Percentiles rank a stretch among this genome's conserved stretches.
phyloP scores from a whole-genome alignment of 2,888 invertebrate species.

The Xylota segnis region DNA sequence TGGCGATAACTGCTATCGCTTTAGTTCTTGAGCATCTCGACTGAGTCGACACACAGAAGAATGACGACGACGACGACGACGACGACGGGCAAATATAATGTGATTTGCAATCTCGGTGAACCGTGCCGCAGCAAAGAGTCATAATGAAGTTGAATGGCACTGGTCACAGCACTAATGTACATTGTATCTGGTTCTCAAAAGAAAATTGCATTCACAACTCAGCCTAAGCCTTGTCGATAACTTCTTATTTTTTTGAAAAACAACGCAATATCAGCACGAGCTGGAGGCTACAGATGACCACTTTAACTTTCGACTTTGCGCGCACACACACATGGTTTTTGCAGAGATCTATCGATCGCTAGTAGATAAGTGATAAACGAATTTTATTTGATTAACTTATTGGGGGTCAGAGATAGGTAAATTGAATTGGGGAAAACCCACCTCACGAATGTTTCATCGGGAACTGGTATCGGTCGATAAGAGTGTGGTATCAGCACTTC shows the following conservation, averaged over 20 bases:
- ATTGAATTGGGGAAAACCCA: constrained; percentile 26
- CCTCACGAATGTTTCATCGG: constrained; percentile 4
- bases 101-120: constrained; percentile 68
- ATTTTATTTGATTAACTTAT: constrained; percentile 43
- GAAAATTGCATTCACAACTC: constrained; percentile 62
- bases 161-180: constrained; percentile 16
- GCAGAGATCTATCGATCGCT: constrained; percentile 2
- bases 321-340: constrained; percentile 5
- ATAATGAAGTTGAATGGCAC: constrained; percentile 66
- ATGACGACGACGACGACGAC: constrained; percentile 24
- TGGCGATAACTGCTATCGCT: constrained; percentile 64
- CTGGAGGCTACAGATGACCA: not conserved
- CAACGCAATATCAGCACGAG: constrained; percentile 2
- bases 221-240: constrained; percentile 13
- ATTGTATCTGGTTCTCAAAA: constrained; percentile 71
- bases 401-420: constrained; percentile 3
- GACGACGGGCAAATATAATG: constrained; percentile 46
- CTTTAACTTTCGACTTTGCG: constrained; percentile 30
- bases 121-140: constrained; percentile 47
- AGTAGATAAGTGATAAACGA: constrained; percentile 33
- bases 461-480: not conserved
- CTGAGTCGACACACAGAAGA: not conserved
- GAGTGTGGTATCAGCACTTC: not conserved
- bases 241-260: not conserved
- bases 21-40: constrained; percentile 47